Evolutionary conservation across 1,140 invertebrate genomes (phyloP).

Genomic region (Temnothorax nylanderi): DNA sequence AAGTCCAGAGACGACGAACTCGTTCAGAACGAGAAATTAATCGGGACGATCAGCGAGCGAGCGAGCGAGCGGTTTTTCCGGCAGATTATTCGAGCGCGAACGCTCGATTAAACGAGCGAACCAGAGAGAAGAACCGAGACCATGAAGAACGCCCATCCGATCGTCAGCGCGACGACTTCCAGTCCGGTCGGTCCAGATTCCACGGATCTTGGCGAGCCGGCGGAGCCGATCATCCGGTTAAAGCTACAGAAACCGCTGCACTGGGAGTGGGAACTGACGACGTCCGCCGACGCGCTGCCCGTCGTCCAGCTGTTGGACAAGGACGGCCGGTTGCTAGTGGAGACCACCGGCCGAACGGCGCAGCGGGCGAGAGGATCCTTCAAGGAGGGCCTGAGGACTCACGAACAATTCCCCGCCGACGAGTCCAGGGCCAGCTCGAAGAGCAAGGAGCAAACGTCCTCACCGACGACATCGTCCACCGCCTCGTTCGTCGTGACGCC

Average conservation of each 20-base stretch:
- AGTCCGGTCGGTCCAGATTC: conserved; percentile 59
- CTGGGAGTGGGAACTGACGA: conserved; percentile 83
- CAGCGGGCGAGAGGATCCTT: conserved; percentile 81
- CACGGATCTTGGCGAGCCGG: conserved; percentile 39
- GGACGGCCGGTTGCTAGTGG: conserved; percentile 79
- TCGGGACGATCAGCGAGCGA: conserved; percentile 32
- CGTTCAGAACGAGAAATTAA: conserved; percentile 49
- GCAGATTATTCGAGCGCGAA: conserved; percentile 32
- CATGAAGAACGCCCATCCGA: conserved; percentile 74
- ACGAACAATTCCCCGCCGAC: conserved; percentile 74
- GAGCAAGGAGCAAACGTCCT: conserved; percentile 16
- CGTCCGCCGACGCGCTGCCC: conserved; percentile 78
- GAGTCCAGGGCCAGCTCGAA: not conserved
- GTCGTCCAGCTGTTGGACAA: conserved; percentile 81
- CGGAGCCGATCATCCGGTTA: conserved; percentile 78
- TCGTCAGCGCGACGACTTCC: conserved; percentile 73
- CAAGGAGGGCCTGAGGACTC: conserved; percentile 73
- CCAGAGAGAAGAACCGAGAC: conserved; percentile 45
- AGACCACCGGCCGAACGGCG: conserved; percentile 79
- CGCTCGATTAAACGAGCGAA: not conserved
- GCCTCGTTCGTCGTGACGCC: not conserved
- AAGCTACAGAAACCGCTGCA: conserved; percentile 80
- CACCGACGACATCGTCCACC: conserved; percentile 5
- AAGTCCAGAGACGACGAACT: conserved; percentile 36
- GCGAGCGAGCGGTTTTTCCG: conserved; percentile 37